Base-by-base conservation (phyloP, 92 coral and sea anemone genomes). In the Metridium senile region DNA sequence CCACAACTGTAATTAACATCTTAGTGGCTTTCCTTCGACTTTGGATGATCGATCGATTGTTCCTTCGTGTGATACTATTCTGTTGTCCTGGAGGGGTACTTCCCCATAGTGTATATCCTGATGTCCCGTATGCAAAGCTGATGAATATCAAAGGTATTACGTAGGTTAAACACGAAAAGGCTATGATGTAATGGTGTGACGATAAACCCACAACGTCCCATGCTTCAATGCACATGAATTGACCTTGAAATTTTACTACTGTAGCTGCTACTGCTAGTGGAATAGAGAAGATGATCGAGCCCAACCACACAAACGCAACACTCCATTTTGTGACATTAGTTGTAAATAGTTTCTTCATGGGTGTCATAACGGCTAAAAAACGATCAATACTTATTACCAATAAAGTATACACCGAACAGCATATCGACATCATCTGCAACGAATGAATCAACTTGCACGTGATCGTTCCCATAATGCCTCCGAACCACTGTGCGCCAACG, bases 381-480 rank as follows among this genome's bases (percentile, higher is more conserved):
- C 97, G 92, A 45, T 90, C 97, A 4, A 90, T 57, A 45, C 89
- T 83, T n/a, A 90, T 90, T 1, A 86, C 80, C 20, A 84, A 75
- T 26, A 90, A 68, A 23, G 90, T 87, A 79, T 84, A 90, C 20
- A 90, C 90, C 0, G 92, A 87, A 32, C 89, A 51, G 30, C 82
- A 49, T 11, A 84, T 74, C 2, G 97, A 90, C 16, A 84, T 46
- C 49, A 85, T 71, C 30, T 85, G 89, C 26, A 82, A 58, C 26
- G 90, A 87, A 68, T 74, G 75, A 0, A 76, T 29, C 30, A 84
- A 43, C 59, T 75, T 83, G 59, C 97, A 90, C 34, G 88, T 72
- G 67, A 90, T 72, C 58, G 77, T 67, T 39, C 97, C 97, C 72
- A 77, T 27, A 22, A 82, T 79, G 26, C 92, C 92, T 0, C 90